These are phyloP conservation scores for Calameuta filiformis DNA, from an alignment of 2,888 invertebrate genomes.

Conservation along the genomic window DNA sequence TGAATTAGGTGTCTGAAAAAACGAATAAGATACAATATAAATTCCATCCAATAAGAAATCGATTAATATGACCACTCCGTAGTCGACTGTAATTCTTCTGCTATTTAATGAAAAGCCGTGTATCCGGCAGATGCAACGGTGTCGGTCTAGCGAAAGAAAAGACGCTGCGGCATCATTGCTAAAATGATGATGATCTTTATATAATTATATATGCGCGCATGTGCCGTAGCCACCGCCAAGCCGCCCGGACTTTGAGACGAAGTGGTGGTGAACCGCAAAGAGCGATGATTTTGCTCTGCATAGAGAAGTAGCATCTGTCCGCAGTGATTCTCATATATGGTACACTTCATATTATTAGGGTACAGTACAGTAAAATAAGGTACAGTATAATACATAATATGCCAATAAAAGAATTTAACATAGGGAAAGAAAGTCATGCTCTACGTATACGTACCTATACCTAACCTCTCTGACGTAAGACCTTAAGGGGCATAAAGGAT, in stretches of 20 bases:
- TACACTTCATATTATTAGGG: neutral
- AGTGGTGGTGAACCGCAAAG: conserved; percentile 31
- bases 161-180: conserved; percentile 9
- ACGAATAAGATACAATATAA: neutral
- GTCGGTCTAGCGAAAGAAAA: conserved; percentile 8
- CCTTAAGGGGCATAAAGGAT: neutral
- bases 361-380: neutral
- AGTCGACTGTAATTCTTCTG: conserved; percentile 1
- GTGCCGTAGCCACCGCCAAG: conserved; percentile 21
- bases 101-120: conserved; percentile 29
- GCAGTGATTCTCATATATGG: conserved; percentile 36
- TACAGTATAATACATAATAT: neutral
- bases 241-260: conserved; percentile 15
- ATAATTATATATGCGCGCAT: conserved; percentile 40
- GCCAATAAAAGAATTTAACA: neutral
- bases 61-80: conserved; percentile 16
- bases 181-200: conserved; percentile 41
- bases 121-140: conserved; percentile 27
- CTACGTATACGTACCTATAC: neutral
- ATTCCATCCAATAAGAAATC: neutral
- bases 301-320: conserved; percentile 44
- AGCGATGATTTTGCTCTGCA: conserved; percentile 40
- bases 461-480: neutral
- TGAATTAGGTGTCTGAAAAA: neutral
- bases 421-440: neutral